Base-by-base conservation (phyloP, 2,888 invertebrate genomes). In the Pycnomerus fuliginosus region DNA sequence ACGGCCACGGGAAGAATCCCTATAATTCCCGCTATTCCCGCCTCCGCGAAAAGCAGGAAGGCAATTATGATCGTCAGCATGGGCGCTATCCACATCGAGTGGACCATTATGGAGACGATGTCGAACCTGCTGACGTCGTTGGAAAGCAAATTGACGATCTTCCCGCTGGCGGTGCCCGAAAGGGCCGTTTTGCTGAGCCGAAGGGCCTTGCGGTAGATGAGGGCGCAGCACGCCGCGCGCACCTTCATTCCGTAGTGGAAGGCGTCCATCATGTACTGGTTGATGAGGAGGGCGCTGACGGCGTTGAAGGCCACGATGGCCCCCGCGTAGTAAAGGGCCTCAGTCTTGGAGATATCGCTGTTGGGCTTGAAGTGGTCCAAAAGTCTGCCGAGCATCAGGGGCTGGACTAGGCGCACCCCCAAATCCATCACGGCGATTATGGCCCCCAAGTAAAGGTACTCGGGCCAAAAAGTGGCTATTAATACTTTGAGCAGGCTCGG, bases 71-170 rank as follows among this genome's bases (percentile, higher is more conserved):
- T 55, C 3, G 82, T 60, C 16, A 81, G 76, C 4, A 78, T 48
- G 0, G 95, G 94, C 50, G 90, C 83, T 17, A 92, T 79, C 91
- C 93, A 92, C 65, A 95, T 79, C 72, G 86, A 92, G 69, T 94
- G 90, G 4, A 91, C 75, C 67, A 85, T 90, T 40, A 89, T 79
- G 45, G 88, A 84, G 2, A 88, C 85, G 69, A 87, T 80, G 70
- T 97, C 96, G 64, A 97, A 89, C 24, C 95, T 84, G 69, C 86
- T 88, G 5, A 96, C 92, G 69, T 97, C 97, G 64, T 96, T 96
- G 3, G 95, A 93, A 37, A 97, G 78, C 3, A 97, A 75, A 74
- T 97, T 96, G 8, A 96, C 87, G 37, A 97, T 84, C 71, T 95
- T 92, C 0, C 96, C 96, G 0, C 88, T 85, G 0, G 93, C 83